A percentile compares a stretch with the other conserved stretches of the same genome.
These are phyloP conservation scores for Campoletis sonorensis DNA, from an alignment of 1,140 invertebrate genomes.

Conservation along the genomic window DNA sequence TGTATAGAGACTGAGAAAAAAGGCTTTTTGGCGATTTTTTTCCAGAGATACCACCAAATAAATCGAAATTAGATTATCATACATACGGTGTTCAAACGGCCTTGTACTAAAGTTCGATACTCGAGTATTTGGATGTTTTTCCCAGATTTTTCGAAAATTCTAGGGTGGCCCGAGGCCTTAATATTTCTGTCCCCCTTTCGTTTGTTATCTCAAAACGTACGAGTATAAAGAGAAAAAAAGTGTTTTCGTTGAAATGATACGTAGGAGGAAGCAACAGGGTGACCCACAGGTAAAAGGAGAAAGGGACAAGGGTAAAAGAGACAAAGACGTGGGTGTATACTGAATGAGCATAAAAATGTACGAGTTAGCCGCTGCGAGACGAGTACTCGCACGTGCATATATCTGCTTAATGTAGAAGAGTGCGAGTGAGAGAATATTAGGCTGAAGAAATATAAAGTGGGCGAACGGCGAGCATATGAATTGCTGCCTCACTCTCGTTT, in stretches of 20 bases:
- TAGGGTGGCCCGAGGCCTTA: too few relatives aligned
- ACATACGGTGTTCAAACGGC: too few relatives aligned
- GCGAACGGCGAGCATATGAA: slow-evolving; percentile 62
- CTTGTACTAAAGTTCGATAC: too few relatives aligned
- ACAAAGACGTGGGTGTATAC: slow-evolving; percentile 57
- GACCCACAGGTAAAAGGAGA: slow-evolving; percentile 54
- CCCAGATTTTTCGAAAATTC: too few relatives aligned
- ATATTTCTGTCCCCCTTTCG: too few relatives aligned
- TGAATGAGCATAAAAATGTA: slow-evolving; percentile 60
- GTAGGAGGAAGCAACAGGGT: slow-evolving; percentile 52
- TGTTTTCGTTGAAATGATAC: slow-evolving; percentile 20
- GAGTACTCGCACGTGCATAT: not conserved
- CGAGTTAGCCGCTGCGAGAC: slow-evolving; percentile 65
- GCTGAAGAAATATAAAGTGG: slow-evolving; percentile 57
- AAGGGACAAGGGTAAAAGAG: not conserved
- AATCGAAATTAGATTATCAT: too few relatives aligned
- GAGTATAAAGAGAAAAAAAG: too few relatives aligned
- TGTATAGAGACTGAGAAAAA: too few relatives aligned
- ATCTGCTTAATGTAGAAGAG: not conserved
- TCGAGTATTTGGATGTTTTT: too few relatives aligned
- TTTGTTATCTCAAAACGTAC: slow-evolving; percentile 45
- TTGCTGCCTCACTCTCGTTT: slow-evolving; percentile 45
- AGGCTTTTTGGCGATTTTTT: too few relatives aligned
- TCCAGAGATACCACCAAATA: too few relatives aligned
- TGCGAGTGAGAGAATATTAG: not conserved